These are phyloP conservation scores for Actenoides hombroni DNA, from an alignment of 2,113 vertebrate genomes.

Conservation along the genomic window DNA sequence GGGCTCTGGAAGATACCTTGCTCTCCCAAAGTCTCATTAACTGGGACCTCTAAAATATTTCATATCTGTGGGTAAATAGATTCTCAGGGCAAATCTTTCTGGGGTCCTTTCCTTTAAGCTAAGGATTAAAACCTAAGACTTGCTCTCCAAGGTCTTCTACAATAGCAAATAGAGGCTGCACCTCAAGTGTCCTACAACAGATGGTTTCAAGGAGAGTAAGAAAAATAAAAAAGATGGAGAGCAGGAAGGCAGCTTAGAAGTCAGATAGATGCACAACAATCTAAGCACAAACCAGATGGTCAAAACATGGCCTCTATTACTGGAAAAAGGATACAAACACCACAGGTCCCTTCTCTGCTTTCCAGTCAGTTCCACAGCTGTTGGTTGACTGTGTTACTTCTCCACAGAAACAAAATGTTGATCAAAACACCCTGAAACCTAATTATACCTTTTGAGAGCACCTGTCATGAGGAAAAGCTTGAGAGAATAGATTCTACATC, in stretches of 20 bases:
- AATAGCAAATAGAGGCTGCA: background rate
- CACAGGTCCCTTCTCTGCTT: background rate
- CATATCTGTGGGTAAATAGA: background rate
- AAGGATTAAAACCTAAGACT: background rate
- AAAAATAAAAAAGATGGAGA: background rate
- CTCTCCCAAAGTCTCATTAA: background rate
- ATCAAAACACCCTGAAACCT: background rate
- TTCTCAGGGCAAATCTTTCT: background rate
- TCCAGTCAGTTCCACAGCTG: background rate
- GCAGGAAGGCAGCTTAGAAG: background rate
- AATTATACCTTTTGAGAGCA: background rate
- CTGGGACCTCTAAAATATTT: background rate
- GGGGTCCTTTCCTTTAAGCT: background rate
- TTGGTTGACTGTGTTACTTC: background rate
- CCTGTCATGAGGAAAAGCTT: background rate
- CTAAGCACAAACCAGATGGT: background rate
- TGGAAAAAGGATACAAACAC: background rate
- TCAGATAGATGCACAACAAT: background rate
- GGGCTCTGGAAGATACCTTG: background rate
- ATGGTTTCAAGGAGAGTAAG: background rate
- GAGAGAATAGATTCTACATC: background rate
- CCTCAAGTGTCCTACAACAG: background rate
- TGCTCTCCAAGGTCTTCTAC: background rate
- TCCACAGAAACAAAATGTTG: background rate
- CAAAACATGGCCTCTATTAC: background rate